Base-by-base conservation (phyloP, 2,797 vertebrate species). In the Myotis vivesi region DNA sequence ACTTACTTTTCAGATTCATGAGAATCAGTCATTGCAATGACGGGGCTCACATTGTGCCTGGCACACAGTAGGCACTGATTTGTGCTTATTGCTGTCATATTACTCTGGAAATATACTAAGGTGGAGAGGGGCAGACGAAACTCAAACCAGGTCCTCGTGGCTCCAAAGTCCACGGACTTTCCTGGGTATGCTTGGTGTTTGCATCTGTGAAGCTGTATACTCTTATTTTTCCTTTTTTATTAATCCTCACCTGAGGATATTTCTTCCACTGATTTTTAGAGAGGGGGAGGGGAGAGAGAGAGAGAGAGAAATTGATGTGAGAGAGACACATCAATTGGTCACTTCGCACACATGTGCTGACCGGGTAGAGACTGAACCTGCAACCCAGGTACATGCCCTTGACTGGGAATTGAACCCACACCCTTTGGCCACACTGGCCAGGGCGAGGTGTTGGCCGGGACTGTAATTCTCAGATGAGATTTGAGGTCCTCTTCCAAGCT, bases 261-360 rank as follows among this genome's bases (percentile, higher is more conserved):
- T 59, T 59, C 57, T 59, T 28, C 25, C 57, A 59, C 57, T 59
- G 25, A 59, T 59, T 59, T 25, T 59, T 59, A 59, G 57, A 59
- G 57, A 12, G 23, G 2, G 57, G 8, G 23, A 17, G 15, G 16
- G 49, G 16, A 1, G 15, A 5, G 49, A 51, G 49, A 51, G 10
- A 25, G 22, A 23, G 22, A 25, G 57, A 59, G 57, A 28, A 28
- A 59, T 59, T 25, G 57, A 8, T 59, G 57, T 59, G 57, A 12
- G 57, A 59, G 11, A 59, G 23, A 59, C 23, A 28, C 23, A 59
- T 4, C 0, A 0, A 59, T 59, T 59, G 57, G 57, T 59, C 25
- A 0, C 25, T 59, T 59, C 25, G 25, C 23, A 59, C 11, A 28
- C 25, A 28, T 5, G 0, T 2, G 2, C 57, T 59, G 4, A 59